A percentile compares a stretch with the other conserved stretches of the same genome.
Evolutionary conservation across 2,113 vertebrate species (phyloP).

Genomic region (Channa maculata): DNA sequence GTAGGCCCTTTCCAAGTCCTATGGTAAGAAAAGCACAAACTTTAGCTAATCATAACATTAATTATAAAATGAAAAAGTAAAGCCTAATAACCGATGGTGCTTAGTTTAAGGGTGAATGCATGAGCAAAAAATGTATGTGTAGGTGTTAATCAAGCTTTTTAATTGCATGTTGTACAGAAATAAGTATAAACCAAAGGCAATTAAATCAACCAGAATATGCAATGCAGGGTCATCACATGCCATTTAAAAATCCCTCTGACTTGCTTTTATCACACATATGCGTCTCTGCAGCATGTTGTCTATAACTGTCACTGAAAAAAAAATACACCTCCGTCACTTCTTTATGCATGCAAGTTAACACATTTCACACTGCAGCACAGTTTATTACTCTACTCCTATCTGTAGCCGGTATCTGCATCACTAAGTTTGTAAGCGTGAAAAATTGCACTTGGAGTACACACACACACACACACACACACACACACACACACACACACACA

Average conservation of each 20-base stretch:
- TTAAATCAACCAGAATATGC: conserved; percentile 14
- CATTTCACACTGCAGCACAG: conserved; percentile 19
- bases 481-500: conserved; percentile 12
- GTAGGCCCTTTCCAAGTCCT: neutral
- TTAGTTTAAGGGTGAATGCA: neutral
- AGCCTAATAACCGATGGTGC: neutral
- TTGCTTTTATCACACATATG: conserved; percentile 5
- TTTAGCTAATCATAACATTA: neutral
- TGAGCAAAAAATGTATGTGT: neutral
- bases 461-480: conserved; percentile 19
- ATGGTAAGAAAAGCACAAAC: neutral
- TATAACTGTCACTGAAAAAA: conserved; percentile 11
- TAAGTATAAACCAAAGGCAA: neutral
- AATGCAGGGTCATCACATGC: neutral
- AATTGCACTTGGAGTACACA: neutral
- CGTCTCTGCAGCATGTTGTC: conserved; percentile 2
- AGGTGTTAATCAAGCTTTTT: conserved; percentile 16
- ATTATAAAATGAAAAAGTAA: neutral
- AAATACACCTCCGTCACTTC: conserved; percentile 13
- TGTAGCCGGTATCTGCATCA: conserved; percentile 16
- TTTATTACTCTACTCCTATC: conserved; percentile 21
- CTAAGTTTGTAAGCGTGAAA: conserved; percentile 5
- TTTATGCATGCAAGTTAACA: conserved; percentile 32
- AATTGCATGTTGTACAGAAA: conserved; percentile 6
- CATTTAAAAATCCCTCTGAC: conserved; percentile 18